phyloP scores from a whole-genome alignment of 2,888 invertebrate species.

The Pterostichus niger region DNA sequence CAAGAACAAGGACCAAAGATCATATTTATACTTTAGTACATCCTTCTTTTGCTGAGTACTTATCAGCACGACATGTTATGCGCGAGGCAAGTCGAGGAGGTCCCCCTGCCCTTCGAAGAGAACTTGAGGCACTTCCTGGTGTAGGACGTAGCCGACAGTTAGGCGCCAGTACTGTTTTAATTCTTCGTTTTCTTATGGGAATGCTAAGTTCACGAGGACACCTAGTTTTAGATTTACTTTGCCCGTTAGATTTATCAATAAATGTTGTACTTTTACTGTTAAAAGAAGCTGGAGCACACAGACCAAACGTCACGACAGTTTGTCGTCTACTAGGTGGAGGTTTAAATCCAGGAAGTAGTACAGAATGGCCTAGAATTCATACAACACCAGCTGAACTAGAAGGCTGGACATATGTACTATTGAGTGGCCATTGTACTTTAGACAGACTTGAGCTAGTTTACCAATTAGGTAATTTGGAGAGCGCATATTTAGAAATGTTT shows the following conservation, averaged over 20 bases:
- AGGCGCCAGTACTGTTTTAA: conserved; percentile 72
- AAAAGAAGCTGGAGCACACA: conserved; percentile 79
- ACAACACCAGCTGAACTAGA: conserved; percentile 78
- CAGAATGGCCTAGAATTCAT: conserved; percentile 76
- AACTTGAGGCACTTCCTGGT: conserved; percentile 78
- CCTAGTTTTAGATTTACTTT: conserved; percentile 78
- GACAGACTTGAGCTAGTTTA: conserved; percentile 79
- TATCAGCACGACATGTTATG: conserved; percentile 80
- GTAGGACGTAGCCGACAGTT: conserved; percentile 68
- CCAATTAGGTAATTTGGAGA: conserved; percentile 77
- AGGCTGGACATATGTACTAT: conserved; percentile 79
- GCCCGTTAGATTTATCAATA: conserved; percentile 78
- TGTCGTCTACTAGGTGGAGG: conserved; percentile 76
- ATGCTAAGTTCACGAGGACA: conserved; percentile 78
- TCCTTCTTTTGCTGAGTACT: conserved; percentile 78
- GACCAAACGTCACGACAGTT: conserved; percentile 79
- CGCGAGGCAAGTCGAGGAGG: conserved; percentile 53
- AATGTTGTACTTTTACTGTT: conserved; percentile 79
- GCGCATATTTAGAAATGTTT: conserved; percentile 77
- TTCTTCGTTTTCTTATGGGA: conserved; percentile 78
- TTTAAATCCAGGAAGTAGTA: conserved; percentile 73
- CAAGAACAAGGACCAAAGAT: conserved; percentile 75
- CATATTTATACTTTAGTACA: conserved; percentile 78
- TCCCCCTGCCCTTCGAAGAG: conserved; percentile 74
- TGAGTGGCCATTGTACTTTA: conserved; percentile 77